Base-by-base conservation (phyloP, 2,888 invertebrate species). In the Ametastegia equiseti region DNA sequence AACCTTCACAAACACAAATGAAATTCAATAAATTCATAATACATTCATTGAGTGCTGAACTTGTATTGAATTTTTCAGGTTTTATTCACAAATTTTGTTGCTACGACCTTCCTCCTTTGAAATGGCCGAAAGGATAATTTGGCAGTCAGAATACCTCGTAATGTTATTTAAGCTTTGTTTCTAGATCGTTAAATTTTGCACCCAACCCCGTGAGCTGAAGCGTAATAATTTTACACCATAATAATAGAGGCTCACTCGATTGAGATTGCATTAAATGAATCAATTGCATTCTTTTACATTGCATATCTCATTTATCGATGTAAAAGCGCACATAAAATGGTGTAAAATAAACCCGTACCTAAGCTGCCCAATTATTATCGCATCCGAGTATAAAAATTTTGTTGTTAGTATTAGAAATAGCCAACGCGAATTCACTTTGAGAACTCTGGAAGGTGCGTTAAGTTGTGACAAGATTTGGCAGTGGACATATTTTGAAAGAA, bases 381-480 rank as follows among this genome's bases (percentile, higher is more conserved):
- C 39, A 67, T 39, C 42, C 3, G 7, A 39, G n/a, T 39, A 23
- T 19, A n/a, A 42, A 78, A 78, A 11, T 33, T 15, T 78, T 71
- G 11, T 60, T 60, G 45, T 60, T 63, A 63, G 60, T 71, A 63
- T 63, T 81, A n/a, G 39, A 69, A 47, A 80, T 42, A 57, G 77
- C 78, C 42, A 57, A 45, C 60, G 39, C 75, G 81, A 63, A 82
- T 63, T 42, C 84, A 83, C 71, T 86, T 86, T 85, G 91, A 92
- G 91, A 91, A 90, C 92, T 91, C 91, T 88, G 92, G 92, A 92
- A 92, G 92, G 92, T 92, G 92, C 92, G 92, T 92, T 92, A 92
- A 92, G 92, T 90, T 89, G 92, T 91, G 91, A 91, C 91, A 91
- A 91, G 91, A 91, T 89, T 90, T 88, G 88, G 86, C 89, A 89